phyloP scores from a whole-genome alignment of 2,797 vertebrate species.

The Sardinella longiceps region DNA sequence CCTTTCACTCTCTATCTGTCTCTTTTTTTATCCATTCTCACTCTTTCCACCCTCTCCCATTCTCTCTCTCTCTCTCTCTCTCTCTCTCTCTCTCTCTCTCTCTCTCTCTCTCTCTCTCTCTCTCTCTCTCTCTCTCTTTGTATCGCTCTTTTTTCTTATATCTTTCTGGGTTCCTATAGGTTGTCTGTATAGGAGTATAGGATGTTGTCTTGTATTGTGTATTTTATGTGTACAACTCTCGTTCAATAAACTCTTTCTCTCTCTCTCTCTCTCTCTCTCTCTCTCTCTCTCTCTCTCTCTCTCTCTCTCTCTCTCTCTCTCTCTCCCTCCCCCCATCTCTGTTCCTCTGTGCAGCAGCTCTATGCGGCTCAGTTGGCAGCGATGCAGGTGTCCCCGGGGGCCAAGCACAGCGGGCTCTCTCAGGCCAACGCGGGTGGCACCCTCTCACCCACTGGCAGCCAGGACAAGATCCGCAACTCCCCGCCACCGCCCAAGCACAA shows the following conservation, averaged over 20 bases:
- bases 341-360: conserved; percentile 83
- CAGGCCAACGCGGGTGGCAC: conserved; percentile 88
- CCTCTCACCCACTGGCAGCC: conserved; percentile 91
- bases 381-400: conserved; percentile 97
- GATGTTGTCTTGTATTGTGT: background rate
- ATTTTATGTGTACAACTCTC: background rate
- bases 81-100: background rate
- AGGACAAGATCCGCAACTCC: conserved; percentile 92
- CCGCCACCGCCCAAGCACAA: conserved; percentile 91
- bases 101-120: background rate
- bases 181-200: background rate
- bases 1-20: conserved; percentile 2
- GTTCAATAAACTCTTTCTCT: conserved; percentile 24
- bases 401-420: conserved; percentile 89
- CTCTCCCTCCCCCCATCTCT: conserved; percentile 34
- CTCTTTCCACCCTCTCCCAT: background rate
- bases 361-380: conserved; percentile 97
- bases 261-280: conserved; percentile 23
- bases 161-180: background rate
- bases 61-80: background rate
- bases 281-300: conserved; percentile 16
- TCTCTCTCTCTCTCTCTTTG: background rate
- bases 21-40: conserved; percentile 37
- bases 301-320: conserved; percentile 30
- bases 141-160: background rate